A percentile compares a stretch with the other conserved stretches of the same genome.
Evolutionary conservation across 2,797 vertebrate genomes (phyloP).

Genomic region (Todus mexicanus): DNA sequence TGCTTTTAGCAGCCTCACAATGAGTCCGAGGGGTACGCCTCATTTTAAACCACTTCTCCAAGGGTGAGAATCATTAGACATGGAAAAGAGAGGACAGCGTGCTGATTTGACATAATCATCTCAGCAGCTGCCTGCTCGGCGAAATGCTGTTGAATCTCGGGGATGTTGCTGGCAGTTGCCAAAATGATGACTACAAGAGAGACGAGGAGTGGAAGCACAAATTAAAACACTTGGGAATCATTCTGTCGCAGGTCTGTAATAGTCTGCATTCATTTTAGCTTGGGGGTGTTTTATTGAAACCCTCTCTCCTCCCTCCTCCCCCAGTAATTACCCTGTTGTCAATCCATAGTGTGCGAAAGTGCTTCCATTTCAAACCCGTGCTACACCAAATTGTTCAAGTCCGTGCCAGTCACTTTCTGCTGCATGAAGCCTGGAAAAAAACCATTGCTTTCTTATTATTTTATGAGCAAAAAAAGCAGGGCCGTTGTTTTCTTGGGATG

Average conservation of each 20-base stretch:
- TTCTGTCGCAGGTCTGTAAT: conserved; percentile 32
- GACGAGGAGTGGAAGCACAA: conserved; percentile 47
- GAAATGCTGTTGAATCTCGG: neutral
- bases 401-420: neutral
- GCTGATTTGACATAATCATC: conserved; percentile 51
- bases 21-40: neutral
- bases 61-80: conserved; percentile 24
- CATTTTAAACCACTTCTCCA: conserved; percentile 17
- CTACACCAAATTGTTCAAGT: neutral
- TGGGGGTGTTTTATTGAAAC: conserved; percentile 42
- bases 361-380: conserved; percentile 13
- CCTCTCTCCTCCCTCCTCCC: neutral
- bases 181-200: conserved; percentile 35
- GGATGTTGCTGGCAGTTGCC: conserved; percentile 29
- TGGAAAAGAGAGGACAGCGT: conserved; percentile 11
- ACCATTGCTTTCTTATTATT: neutral
- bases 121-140: conserved; percentile 38
- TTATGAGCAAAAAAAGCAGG: neutral
- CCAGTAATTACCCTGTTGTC: conserved; percentile 39
- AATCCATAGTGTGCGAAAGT: conserved; percentile 23
- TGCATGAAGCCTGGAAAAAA: conserved; percentile 4
- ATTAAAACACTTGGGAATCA: conserved; percentile 61
- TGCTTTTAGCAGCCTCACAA: neutral
- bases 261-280: conserved; percentile 35
- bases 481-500: neutral